Base-by-base conservation (phyloP, 1,140 invertebrate genomes). In the Ceratitis capitata region DNA sequence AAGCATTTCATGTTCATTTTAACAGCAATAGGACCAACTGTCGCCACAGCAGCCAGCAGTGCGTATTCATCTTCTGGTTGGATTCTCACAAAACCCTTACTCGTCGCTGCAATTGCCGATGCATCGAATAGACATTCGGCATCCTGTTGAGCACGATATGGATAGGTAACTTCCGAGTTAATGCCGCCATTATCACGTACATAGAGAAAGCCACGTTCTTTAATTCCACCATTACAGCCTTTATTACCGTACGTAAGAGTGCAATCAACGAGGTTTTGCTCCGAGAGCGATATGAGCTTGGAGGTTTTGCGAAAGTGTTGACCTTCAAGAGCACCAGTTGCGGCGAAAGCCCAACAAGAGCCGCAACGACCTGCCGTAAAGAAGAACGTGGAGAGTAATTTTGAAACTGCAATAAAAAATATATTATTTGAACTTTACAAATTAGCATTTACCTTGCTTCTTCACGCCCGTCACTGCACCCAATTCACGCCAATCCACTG, bases 261-360 rank as follows among this genome's bases (percentile, higher is more conserved):
- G 88, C 98, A 98, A 92, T 98, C 98, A 2, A 99, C 93, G 14
- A 99, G 92, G 88, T 98, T 97, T 92, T 99, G 97, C 92, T 98
- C 97, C 86, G 96, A 97, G 0, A 99, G 93, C 2, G 96, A 96
- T 0, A 97, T 93, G 2, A 98, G 92, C 64, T 93, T 92, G 45
- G 93, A 93, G 47, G 92, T 93, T 82, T 94, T 93, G 39, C 94
- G 92, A 84, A 93, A 94, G 85, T 94, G 91, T 88, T 96, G 96
- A 16, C 95, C 95, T 92, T 97, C 96, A 56, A 97, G 90, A 0
- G 96, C 93, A 1, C 95, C 98, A 87, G 97, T 98, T 2, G 96
- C 92, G 86, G 96, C 96, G 93, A 99, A 98, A 86, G 97, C 95
- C 97, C 97, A 99, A 93, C 97, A 98, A 1, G 97, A 97, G 49